Evolutionary conservation across 2,113 vertebrate genomes (phyloP).

Genomic region (Orientallactaga bullata): DNA sequence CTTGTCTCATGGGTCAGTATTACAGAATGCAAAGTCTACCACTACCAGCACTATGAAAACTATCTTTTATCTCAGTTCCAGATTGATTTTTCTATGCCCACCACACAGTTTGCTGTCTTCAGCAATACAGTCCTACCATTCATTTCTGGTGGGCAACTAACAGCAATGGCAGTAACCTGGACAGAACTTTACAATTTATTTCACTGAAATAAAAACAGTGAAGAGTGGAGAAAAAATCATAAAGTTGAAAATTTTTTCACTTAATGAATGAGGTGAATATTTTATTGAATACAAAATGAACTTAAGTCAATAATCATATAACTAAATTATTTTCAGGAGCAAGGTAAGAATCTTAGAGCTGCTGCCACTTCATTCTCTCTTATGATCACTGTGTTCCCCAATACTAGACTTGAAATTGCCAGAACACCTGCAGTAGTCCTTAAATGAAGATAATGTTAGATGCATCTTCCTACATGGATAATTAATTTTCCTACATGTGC

Average conservation of each 20-base stretch:
- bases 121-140: too few species aligned
- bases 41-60: too few species aligned
- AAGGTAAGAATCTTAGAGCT: not conserved
- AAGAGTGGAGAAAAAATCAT: not conserved
- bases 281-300: not conserved
- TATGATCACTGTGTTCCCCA: not conserved
- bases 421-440: not conserved
- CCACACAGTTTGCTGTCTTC: too few species aligned
- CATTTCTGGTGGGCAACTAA: too few species aligned
- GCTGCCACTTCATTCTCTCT: not conserved
- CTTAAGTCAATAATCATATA: not conserved
- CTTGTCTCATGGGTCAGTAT: too few species aligned
- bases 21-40: too few species aligned
- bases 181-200: constrained; percentile 24
- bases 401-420: not conserved
- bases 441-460: too few species aligned
- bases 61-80: too few species aligned
- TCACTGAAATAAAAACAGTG: not conserved
- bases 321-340: not conserved
- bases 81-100: too few species aligned
- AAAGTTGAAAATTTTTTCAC: constrained; percentile 9
- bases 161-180: too few species aligned
- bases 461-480: too few species aligned
- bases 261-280: not conserved
- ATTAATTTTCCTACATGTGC: too few species aligned